Evolutionary conservation across 2,113 vertebrate genomes (phyloP).

Genomic region (Romanogobio albipinnatus): DNA sequence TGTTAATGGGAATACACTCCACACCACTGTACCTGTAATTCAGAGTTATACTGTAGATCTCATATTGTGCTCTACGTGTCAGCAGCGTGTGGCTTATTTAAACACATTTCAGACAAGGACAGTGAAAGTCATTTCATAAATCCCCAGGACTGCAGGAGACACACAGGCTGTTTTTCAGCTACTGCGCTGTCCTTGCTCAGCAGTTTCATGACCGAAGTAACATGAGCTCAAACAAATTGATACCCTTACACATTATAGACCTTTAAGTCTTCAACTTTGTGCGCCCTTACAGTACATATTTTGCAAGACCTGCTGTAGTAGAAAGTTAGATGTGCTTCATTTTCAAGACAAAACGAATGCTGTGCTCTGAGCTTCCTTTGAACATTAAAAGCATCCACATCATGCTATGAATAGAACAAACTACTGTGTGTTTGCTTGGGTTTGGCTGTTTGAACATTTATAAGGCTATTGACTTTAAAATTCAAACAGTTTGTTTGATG

Average conservation of each 20-base stretch:
- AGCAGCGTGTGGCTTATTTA: slow-evolving; percentile 24
- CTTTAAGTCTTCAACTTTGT: not conserved
- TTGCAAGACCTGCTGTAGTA: not conserved
- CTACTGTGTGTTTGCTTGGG: not conserved
- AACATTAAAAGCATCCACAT: not conserved
- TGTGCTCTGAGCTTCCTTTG: not conserved
- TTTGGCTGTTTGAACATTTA: not conserved
- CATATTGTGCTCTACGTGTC: slow-evolving; percentile 13
- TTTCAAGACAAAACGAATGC: not conserved
- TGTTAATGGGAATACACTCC: not conserved
- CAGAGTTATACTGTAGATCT: not conserved
- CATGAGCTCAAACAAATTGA: slow-evolving; percentile 24
- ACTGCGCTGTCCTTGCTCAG: slow-evolving; percentile 43
- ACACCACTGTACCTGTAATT: not conserved
- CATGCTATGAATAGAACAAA: not conserved
- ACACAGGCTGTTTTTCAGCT: slow-evolving; percentile 25
- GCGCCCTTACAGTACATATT: not conserved
- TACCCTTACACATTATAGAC: slow-evolving; percentile 12
- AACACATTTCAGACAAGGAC: slow-evolving; percentile 32
- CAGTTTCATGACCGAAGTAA: slow-evolving; percentile 41
- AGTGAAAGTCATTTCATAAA: slow-evolving; percentile 27
- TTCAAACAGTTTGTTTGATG: slow-evolving; percentile 10
- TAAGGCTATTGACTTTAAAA: slow-evolving; percentile 18
- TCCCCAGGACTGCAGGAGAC: slow-evolving; percentile 35
- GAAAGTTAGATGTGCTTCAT: not conserved